phyloP scores from a whole-genome alignment of 2,888 invertebrate genomes.

The Sinopyrophorus schimmeli region DNA sequence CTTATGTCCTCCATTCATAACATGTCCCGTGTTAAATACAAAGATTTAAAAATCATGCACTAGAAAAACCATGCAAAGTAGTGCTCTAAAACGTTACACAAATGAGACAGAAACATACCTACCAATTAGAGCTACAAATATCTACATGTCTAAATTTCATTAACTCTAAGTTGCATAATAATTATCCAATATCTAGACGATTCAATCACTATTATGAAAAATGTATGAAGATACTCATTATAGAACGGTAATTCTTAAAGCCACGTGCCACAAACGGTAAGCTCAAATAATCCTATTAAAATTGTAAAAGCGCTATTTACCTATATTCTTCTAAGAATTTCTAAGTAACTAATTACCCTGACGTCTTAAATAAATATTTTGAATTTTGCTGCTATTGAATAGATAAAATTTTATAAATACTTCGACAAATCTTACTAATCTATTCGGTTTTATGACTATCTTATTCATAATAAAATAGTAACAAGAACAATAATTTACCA shows the following conservation, averaged over 20 bases:
- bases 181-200: not conserved
- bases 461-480: slow-evolving; percentile 12
- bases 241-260: too few species aligned
- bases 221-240: too few species aligned
- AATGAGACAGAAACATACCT: slow-evolving; percentile 16
- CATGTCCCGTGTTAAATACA: slow-evolving; percentile 47
- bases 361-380: slow-evolving; percentile 7
- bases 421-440: slow-evolving; percentile 10
- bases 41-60: slow-evolving; percentile 39
- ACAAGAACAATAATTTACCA: slow-evolving; percentile 46
- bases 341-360: too few species aligned
- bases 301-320: too few species aligned
- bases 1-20: slow-evolving; percentile 49
- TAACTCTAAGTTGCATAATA: too few species aligned
- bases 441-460: slow-evolving; percentile 8
- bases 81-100: slow-evolving; percentile 31
- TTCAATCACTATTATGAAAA: too few species aligned
- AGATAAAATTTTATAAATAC: slow-evolving; percentile 2
- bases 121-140: slow-evolving; percentile 15
- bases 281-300: too few species aligned
- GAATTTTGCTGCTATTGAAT: slow-evolving; percentile 14
- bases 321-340: too few species aligned
- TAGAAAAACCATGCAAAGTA: slow-evolving; percentile 44
- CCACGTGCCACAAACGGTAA: too few species aligned
- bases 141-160: slow-evolving; percentile 6